These are phyloP conservation scores for Sipha maydis DNA, from an alignment of 2,888 invertebrate genomes.

Conservation along the genomic window DNA sequence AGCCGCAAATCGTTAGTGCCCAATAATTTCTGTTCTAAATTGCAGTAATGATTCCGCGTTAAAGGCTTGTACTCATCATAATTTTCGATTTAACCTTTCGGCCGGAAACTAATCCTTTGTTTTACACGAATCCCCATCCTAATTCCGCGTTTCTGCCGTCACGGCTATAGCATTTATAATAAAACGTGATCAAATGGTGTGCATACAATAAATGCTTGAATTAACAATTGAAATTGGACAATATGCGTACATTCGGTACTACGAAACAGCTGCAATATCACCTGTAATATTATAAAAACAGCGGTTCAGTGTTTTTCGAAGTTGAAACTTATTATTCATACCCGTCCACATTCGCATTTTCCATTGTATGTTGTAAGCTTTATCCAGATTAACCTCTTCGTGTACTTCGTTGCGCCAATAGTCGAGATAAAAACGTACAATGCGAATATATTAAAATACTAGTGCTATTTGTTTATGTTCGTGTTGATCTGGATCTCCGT, in stretches of 20 bases:
- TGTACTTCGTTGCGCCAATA: slow-evolving; percentile 25
- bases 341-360: slow-evolving; percentile 42
- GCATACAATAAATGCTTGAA: slow-evolving; percentile 10
- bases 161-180: slow-evolving; percentile 11
- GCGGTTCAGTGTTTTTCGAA: not conserved
- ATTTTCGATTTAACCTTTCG: not conserved
- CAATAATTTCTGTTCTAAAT: too few species aligned
- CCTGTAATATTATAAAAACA: not conserved
- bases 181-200: slow-evolving; percentile 16
- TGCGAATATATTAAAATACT: not conserved
- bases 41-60: too few species aligned
- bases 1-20: too few species aligned
- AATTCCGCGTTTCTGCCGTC: not conserved
- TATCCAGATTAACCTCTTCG: not conserved
- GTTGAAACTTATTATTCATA: not conserved
- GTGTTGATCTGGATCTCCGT: not conserved
- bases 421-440: not conserved
- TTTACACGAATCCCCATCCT: slow-evolving; percentile 17
- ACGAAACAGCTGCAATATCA: not conserved
- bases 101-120: slow-evolving; percentile 22
- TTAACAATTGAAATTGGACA: not conserved
- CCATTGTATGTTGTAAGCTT: slow-evolving; percentile 17
- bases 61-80: not conserved
- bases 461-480: not conserved
- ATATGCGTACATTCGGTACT: slow-evolving; percentile 20